Evolutionary conservation across 1,140 invertebrate genomes (phyloP).

Genomic region (Theocolax elegans): DNA sequence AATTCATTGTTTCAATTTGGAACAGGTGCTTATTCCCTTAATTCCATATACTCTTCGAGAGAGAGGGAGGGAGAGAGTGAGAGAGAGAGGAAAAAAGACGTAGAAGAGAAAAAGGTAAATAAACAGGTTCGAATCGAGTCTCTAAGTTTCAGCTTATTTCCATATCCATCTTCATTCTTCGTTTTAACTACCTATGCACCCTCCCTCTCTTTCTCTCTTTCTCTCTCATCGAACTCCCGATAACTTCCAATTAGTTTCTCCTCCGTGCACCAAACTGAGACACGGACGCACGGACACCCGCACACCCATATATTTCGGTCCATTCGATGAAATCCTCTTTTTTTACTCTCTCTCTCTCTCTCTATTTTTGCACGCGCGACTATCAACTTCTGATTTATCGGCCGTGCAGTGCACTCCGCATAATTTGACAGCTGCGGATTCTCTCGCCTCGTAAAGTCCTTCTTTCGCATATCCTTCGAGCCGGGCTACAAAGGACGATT

Average conservation of each 20-base stretch:
- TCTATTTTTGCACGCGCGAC: neutral
- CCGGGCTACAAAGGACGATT: slow-evolving; percentile 10
- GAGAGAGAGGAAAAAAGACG: too few relatives aligned
- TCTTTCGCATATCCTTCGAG: neutral
- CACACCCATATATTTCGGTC: neutral
- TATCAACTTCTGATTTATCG: slow-evolving; percentile 31
- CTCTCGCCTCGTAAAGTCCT: neutral
- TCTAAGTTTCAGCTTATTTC: too few relatives aligned
- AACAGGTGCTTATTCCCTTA: too few relatives aligned
- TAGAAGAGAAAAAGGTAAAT: too few relatives aligned
- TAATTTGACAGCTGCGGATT: slow-evolving; percentile 26
- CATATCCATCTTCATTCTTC: neutral
- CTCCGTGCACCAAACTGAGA: neutral
- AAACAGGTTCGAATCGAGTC: too few relatives aligned
- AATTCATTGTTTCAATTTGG: too few relatives aligned
- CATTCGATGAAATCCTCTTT: neutral
- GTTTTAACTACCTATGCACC: neutral
- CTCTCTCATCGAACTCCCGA: neutral
- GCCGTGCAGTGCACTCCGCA: neutral
- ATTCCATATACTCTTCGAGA: too few relatives aligned
- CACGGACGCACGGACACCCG: neutral
- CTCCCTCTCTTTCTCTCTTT: neutral
- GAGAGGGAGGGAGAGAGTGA: too few relatives aligned
- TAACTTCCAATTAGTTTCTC: slow-evolving; percentile 45
- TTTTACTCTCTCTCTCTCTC: slow-evolving; percentile 27